Percentiles rank a stretch among this genome's conserved stretches.
Conservation (phyloP, 2,113 vertebrate genomes). For the Melospiza melodia region DNA sequence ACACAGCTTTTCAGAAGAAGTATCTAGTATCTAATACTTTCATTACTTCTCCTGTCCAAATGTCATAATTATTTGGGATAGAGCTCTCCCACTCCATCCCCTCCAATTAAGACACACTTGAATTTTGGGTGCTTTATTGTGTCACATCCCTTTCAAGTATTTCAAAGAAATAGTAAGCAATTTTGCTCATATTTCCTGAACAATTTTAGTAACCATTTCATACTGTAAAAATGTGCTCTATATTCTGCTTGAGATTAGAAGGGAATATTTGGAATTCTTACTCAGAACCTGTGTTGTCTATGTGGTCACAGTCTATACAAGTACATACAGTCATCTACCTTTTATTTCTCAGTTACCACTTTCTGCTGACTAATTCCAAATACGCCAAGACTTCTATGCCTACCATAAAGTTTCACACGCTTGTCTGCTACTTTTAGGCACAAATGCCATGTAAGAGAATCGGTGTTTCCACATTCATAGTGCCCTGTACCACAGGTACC, state of each 20-base stretch:
- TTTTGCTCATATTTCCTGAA: neutral
- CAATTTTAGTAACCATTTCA: neutral
- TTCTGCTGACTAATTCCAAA: neutral
- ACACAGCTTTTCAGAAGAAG: neutral
- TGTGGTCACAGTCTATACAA: neutral
- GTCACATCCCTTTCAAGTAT: neutral
- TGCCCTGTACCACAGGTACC: neutral
- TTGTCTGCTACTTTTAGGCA: neutral
- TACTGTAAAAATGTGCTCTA: neutral
- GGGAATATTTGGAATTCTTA: neutral
- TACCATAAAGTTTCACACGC: neutral
- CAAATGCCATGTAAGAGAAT: neutral
- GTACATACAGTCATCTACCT: neutral
- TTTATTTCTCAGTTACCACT: neutral
- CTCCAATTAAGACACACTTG: neutral
- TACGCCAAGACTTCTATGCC: neutral
- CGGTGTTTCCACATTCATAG: neutral
- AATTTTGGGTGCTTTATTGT: neutral
- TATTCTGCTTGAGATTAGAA: neutral
- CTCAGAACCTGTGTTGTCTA: neutral
- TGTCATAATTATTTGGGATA: neutral
- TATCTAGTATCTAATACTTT: neutral
- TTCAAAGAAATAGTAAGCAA: neutral
- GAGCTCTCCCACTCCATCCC: neutral
- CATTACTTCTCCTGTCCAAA: neutral